These are phyloP conservation scores for Ciona savignyi DNA, from an alignment of 23 tunicate species.

Conservation along the genomic window DNA sequence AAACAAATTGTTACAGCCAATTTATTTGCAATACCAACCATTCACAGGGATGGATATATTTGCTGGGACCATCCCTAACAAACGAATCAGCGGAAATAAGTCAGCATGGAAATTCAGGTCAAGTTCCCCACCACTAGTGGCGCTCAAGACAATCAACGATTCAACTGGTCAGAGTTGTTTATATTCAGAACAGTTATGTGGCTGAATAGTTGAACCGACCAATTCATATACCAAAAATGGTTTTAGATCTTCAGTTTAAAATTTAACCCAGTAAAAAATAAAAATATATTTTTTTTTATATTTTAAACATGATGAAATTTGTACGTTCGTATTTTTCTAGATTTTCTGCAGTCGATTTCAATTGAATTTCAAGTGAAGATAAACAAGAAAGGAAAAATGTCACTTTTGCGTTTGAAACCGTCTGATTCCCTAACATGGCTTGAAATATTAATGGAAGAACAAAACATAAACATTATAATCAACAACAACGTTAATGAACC, in stretches of 20 bases:
- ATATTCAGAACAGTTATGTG: too few species aligned
- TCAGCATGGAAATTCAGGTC: neutral
- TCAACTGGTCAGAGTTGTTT: neutral
- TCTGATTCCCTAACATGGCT: neutral
- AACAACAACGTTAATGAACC: neutral
- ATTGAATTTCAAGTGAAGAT: neutral
- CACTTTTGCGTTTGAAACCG: neutral
- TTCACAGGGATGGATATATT: neutral
- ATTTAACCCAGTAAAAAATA: too few species aligned
- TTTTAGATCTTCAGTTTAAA: too few species aligned
- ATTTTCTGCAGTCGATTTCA: too few species aligned
- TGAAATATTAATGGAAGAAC: neutral
- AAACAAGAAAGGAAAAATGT: neutral
- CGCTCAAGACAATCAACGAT: neutral
- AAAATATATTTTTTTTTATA: too few species aligned
- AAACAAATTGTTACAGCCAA: too few species aligned
- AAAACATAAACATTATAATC: neutral
- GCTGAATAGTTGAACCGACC: too few species aligned
- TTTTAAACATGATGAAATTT: too few species aligned
- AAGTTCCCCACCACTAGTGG: neutral
- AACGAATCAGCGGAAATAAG: neutral
- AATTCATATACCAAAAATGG: too few species aligned
- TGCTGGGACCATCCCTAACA: neutral
- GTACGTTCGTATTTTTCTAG: too few species aligned
- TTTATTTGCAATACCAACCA: too few species aligned